Percentiles rank a stretch among this genome's conserved stretches.
Conservation (phyloP, 2,888 invertebrate species). For the Scaptomyza tumidula region DNA sequence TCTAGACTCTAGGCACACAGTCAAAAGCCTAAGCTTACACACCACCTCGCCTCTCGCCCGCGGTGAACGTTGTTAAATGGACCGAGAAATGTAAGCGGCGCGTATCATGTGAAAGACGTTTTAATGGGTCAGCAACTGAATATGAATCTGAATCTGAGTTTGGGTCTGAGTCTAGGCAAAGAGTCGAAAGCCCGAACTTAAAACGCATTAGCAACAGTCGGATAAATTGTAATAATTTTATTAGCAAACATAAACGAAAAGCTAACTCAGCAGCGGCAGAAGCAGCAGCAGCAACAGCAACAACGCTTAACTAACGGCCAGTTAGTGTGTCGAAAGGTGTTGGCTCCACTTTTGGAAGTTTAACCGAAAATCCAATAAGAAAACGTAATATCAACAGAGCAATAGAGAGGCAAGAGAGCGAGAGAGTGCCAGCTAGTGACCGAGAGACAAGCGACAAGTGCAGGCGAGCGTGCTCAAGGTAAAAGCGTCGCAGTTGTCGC, state of each 20-base stretch:
- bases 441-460: conserved; percentile 63
- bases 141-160: conserved; percentile 18
- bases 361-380: conserved; percentile 55
- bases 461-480: conserved; percentile 70
- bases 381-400: conserved; percentile 27
- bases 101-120: conserved; percentile 59
- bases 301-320: conserved; percentile 31
- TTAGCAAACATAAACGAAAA: conserved; percentile 72
- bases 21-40: conserved; percentile 1
- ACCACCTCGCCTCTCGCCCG: not conserved
- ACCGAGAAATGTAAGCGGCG: conserved; percentile 68
- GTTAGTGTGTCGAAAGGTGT: conserved; percentile 64
- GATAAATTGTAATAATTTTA: conserved; percentile 75
- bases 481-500: conserved; percentile 49
- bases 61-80: conserved; percentile 64
- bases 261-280: conserved; percentile 8
- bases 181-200: conserved; percentile 59
- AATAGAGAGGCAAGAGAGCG: not conserved
- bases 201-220: conserved; percentile 73
- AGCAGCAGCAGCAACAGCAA: not conserved
- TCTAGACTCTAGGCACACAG: conserved; percentile 14
- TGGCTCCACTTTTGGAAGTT: conserved; percentile 68
- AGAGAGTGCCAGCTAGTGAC: conserved; percentile 16
- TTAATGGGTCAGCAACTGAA: conserved; percentile 57
- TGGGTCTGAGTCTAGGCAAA: not conserved